A percentile compares a stretch with the other conserved stretches of the same genome.
These are phyloP conservation scores for Argyresthia albistria DNA, from an alignment of 2,888 invertebrate genomes.

Conservation along the genomic window DNA sequence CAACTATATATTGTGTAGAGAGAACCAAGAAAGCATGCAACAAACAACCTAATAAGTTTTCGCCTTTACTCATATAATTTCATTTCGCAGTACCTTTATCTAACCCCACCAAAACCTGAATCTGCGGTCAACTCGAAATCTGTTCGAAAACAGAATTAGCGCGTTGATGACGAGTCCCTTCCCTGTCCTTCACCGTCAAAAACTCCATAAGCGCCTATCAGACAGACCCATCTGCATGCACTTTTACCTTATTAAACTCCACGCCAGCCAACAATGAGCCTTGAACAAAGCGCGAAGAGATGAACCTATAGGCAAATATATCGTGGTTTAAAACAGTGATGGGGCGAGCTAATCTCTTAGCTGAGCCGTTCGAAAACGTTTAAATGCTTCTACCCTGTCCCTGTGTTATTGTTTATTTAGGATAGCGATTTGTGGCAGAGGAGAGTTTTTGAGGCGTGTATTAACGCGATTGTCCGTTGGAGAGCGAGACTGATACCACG, in stretches of 20 bases:
- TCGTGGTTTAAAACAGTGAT: constrained; percentile 27
- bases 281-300: constrained; percentile 1
- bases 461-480: constrained; percentile 60
- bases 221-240: constrained; percentile 40
- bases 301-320: constrained; percentile 17
- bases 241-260: constrained; percentile 6
- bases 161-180: constrained; percentile 30
- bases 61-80: no score
- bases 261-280: constrained; percentile 14
- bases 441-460: constrained; percentile 58
- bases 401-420: constrained; percentile 71
- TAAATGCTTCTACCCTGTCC: constrained; percentile 49
- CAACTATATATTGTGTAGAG: no score
- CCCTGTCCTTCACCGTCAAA: constrained; percentile 51
- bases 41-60: no score
- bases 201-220: constrained; percentile 61
- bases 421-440: constrained; percentile 60
- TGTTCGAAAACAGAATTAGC: constrained; percentile 38
- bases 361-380: constrained; percentile 65
- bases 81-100: no score
- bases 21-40: no score
- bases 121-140: constrained; percentile 18
- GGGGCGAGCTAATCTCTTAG: constrained; percentile 65
- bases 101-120: neutral
- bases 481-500: constrained; percentile 18